phyloP scores from a whole-genome alignment of 2,888 invertebrate genomes.

The Rhabditoides inermis region DNA sequence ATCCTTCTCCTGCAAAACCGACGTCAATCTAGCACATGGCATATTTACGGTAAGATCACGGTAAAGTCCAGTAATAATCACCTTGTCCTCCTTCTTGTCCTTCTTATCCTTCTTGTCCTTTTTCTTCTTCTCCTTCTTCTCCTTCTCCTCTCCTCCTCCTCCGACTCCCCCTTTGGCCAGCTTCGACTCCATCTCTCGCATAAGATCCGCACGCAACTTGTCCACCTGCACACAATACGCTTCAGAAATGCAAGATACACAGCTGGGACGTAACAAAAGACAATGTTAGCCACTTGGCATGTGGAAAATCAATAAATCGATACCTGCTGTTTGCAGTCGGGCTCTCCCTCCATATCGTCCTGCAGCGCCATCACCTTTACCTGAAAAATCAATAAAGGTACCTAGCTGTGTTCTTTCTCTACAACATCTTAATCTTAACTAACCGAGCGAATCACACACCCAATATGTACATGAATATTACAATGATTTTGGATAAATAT shows the following conservation, averaged over 20 bases:
- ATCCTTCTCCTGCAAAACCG: too few relatives aligned
- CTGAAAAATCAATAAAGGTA: slow-evolving; percentile 16
- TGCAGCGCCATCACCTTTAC: slow-evolving; percentile 41
- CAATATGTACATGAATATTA: too few relatives aligned
- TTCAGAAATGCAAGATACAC: too few relatives aligned
- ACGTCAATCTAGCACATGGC: too few relatives aligned
- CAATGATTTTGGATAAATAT: too few relatives aligned
- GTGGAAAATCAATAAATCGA: slow-evolving; percentile 3
- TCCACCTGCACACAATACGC: too few relatives aligned
- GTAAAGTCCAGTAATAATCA: too few relatives aligned
- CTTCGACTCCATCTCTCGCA: not conserved
- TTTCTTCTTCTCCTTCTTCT: slow-evolving; percentile 14
- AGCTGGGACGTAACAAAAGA: too few relatives aligned
- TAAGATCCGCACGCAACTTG: too few relatives aligned
- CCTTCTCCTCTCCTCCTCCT: slow-evolving; percentile 20
- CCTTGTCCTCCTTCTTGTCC: slow-evolving; percentile 7
- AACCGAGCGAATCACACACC: too few relatives aligned
- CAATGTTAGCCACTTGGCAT: not conserved
- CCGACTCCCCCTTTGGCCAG: not conserved
- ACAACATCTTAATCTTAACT: not conserved
- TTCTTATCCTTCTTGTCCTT: slow-evolving; percentile 13
- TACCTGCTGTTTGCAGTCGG: slow-evolving; percentile 27
- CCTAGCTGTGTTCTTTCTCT: not conserved
- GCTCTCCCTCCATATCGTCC: slow-evolving; percentile 41
- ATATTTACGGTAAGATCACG: too few relatives aligned